Base-by-base conservation (phyloP, 2,113 vertebrate species). In the Seriola rivoliana region DNA sequence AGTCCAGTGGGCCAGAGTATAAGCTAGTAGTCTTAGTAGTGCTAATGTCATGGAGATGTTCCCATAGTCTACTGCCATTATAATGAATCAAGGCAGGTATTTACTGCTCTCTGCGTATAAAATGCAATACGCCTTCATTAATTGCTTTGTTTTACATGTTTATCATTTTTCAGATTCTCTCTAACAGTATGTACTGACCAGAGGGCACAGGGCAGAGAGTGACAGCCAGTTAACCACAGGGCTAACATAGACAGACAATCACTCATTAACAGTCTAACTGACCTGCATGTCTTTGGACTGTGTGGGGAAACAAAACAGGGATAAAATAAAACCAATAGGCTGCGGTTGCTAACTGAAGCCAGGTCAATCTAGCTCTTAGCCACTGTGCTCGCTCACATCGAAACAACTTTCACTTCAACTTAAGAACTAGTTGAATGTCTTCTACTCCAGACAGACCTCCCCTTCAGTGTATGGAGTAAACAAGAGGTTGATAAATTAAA, bases 261-360 rank as follows among this genome's bases (percentile, higher is more conserved):
- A 66, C 68, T 76, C 81, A 80, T 85, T 84, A 80, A 71, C 78
- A 70, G 55, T 65, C 40, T 65, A 50, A 46, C 64, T 80, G 79
- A 86, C 69, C 58, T 73, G 63, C 54, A 84, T 78, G 84, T 71
- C 63, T 86, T 68, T 68, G 62, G 29, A 65, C 29, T 59, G n/a
- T 54, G 52, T 42, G 19, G 57, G 11, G 64, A 85, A 77, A 57
- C 25, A 54, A 73, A 4, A 65, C 38, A 63, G 66, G 25, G 46
- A 63, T 25, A 19, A 36, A 68, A 71, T 17, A 25, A 64, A 76
- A 42, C 80, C 12, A 68, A 29, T 19, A 62, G 3, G 42, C 5
- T 23, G 42, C 40, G 13, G 21, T 6, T 78, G 48, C 32, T 54
- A 58, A 57, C 19, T 50, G 29, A 70, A 50, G 36, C 62, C 5